phyloP scores from a whole-genome alignment of 2,888 invertebrate genomes.

The Luperina nickerlii region DNA sequence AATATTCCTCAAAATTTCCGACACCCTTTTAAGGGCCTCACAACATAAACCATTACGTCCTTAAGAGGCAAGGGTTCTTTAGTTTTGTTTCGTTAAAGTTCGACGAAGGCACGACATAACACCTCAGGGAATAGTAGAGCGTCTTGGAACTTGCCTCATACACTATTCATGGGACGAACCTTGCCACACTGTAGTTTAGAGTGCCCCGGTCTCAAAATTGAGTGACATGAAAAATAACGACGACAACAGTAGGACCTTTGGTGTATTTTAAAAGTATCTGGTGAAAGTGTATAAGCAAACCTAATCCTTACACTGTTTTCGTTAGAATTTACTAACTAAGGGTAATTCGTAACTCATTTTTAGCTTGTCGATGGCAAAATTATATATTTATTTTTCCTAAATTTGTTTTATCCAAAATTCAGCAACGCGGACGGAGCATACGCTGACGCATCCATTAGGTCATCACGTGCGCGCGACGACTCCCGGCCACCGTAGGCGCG shows the following conservation, averaged over 20 bases:
- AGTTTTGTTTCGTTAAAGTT: slow-evolving; percentile 53
- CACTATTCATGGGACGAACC: slow-evolving; percentile 61
- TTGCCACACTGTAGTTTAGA: slow-evolving; percentile 48
- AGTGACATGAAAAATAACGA: neutral
- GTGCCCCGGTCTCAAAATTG: slow-evolving; percentile 48
- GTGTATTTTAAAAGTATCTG: neutral
- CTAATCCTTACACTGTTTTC: neutral
- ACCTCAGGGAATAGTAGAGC: slow-evolving; percentile 48
- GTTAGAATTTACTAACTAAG: too few species aligned
- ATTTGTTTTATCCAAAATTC: too few species aligned
- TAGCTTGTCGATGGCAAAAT: too few species aligned
- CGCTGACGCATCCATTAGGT: too few species aligned
- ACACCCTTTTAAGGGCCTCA: slow-evolving; percentile 18
- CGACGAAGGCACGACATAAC: slow-evolving; percentile 52
- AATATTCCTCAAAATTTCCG: slow-evolving; percentile 10
- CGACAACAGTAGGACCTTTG: neutral
- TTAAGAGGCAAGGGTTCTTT: slow-evolving; percentile 30
- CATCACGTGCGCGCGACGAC: too few species aligned
- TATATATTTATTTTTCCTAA: too few species aligned
- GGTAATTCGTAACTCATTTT: too few species aligned
- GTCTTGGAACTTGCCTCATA: slow-evolving; percentile 59
- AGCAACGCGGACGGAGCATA: too few species aligned
- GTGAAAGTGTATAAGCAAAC: neutral
- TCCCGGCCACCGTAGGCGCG: too few species aligned
- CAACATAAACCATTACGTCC: slow-evolving; percentile 32